Percentiles rank a stretch among this genome's conserved stretches.
Evolutionary conservation across 2,888 invertebrate species (phyloP).

Genomic region (Imbricaverruca yamaguchii): DNA sequence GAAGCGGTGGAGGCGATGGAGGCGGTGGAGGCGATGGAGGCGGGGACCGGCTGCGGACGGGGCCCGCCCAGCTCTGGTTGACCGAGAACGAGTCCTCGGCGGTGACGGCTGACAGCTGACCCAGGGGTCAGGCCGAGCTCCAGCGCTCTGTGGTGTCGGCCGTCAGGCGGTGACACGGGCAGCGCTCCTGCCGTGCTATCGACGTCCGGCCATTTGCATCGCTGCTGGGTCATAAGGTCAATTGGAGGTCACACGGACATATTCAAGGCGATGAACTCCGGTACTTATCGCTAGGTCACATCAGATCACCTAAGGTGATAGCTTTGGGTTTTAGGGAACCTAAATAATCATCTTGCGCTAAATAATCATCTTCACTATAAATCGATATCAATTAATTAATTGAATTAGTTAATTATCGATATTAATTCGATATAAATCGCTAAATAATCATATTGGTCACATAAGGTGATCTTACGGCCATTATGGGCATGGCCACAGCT

Average conservation of each 20-base stretch:
- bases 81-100: background rate
- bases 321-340: too few species aligned
- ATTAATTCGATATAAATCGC: too few species aligned
- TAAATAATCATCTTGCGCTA: too few species aligned
- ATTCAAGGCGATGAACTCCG: background rate
- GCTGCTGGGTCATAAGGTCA: background rate
- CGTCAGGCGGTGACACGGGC: background rate
- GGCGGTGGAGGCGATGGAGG: background rate
- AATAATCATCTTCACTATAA: too few species aligned
- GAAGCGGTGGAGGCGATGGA: background rate
- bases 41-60: background rate
- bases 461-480: too few species aligned
- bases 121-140: background rate
- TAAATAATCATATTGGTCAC: too few species aligned
- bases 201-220: background rate
- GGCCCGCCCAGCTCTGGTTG: background rate
- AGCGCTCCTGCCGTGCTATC: background rate
- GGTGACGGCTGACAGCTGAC: background rate
- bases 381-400: too few species aligned
- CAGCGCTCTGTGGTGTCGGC: background rate
- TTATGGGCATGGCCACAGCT: too few species aligned
- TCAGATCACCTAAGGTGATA: background rate
- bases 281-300: background rate
- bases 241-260: too few species aligned
- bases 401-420: too few species aligned